Percentiles rank a stretch among this genome's conserved stretches.
Conservation (phyloP, 2,113 vertebrate species). For the Coracopsis vasa region DNA sequence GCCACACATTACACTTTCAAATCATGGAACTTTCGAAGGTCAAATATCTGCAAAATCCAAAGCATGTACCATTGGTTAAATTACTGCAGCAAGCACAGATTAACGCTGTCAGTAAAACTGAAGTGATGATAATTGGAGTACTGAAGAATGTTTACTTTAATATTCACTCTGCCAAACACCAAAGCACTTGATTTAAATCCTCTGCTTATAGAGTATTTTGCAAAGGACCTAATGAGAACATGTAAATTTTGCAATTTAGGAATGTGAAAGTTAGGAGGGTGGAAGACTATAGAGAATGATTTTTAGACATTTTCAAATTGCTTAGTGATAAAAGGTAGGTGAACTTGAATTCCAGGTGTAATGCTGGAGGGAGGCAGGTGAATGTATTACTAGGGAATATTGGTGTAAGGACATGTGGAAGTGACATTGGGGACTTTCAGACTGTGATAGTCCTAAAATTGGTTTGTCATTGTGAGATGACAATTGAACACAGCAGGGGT, state of each 20-base stretch:
- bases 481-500: not conserved
- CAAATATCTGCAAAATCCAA: not conserved
- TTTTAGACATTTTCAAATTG: not conserved
- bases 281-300: not conserved
- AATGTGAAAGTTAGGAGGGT: not conserved
- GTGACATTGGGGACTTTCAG: not conserved
- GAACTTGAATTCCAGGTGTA: not conserved
- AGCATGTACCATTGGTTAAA: conserved; percentile 1
- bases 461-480: not conserved
- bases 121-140: not conserved
- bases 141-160: not conserved
- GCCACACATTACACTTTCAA: not conserved
- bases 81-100: conserved; percentile 3
- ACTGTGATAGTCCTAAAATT: not conserved
- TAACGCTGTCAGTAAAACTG: not conserved
- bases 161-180: not conserved
- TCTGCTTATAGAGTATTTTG: not conserved
- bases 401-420: not conserved
- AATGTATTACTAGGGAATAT: not conserved
- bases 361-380: not conserved
- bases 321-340: not conserved
- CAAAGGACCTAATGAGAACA: not conserved
- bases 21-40: conserved; percentile 25
- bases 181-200: not conserved
- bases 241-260: not conserved